Conservation (phyloP, 2,797 vertebrate species). For the Natrix natrix region DNA sequence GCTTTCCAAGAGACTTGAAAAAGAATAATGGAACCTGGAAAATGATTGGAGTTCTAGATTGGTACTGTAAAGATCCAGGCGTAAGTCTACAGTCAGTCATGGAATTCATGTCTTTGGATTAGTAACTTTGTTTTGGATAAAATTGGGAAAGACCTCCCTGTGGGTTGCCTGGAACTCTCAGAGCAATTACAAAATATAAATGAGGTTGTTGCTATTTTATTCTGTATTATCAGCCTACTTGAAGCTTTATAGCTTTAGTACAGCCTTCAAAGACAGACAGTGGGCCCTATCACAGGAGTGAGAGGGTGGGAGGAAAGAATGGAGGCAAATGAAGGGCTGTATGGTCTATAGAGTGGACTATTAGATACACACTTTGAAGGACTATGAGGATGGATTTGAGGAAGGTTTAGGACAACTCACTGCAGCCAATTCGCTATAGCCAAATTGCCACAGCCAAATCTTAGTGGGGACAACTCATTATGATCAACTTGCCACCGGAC, state of each 20-base stretch:
- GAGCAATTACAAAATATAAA: background rate
- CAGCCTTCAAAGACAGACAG: background rate
- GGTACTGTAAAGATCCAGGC: background rate
- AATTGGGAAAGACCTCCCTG: background rate
- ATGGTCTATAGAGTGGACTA: background rate
- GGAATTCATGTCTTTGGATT: background rate
- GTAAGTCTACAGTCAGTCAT: background rate
- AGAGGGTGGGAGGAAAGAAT: background rate
- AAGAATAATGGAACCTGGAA: background rate
- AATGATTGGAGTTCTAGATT: background rate
- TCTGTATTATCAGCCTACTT: background rate
- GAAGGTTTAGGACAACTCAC: background rate
- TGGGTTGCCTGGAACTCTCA: background rate
- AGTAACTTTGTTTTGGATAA: background rate
- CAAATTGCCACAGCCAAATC: background rate
- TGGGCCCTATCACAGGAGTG: background rate
- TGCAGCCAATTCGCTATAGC: background rate
- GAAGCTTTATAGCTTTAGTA: background rate
- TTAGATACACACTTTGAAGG: background rate
- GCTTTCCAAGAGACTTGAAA: background rate
- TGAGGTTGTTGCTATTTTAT: background rate
- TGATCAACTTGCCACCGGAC: background rate
- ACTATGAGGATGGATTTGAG: background rate
- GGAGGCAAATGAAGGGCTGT: background rate
- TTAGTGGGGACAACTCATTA: background rate